Base-by-base conservation (phyloP, 2,797 vertebrate species). In the Myotis vivesi region DNA sequence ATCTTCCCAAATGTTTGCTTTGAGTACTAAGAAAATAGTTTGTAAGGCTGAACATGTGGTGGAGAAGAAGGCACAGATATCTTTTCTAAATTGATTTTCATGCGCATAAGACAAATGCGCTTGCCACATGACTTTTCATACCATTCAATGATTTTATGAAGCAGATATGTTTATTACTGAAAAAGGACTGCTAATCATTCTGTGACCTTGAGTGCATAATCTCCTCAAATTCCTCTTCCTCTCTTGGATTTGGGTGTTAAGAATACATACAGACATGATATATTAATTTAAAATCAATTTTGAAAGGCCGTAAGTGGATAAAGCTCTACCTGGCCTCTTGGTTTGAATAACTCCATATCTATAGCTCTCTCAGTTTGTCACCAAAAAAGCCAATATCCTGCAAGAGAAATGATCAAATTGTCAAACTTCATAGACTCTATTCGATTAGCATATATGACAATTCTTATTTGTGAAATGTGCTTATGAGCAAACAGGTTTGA, bases 1-100 rank as follows among this genome's bases (percentile, higher is more conserved):
- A 44, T 57, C 75, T 93, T 92, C 30, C 23, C 64, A 72, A 85
- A 91, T 91, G 41, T 90, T 83, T 94, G 72, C 92, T 94, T 82
- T 92, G 79, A 79, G 12, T 91, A 88, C 80, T 69, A 86, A 68
- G 25, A 88, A 95, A 77, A 76, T 71, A 59, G 4, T 59, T 44
- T 88, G 41, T 68, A 79, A 81, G 44, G 13, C 19, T 36, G 38
- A 88, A 55, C 51, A 76, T 51, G 69, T 95, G 73, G 33, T 59
- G 33, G 36, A 55, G 6, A 36, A 85, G 25, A 86, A 89, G 25
- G 5, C 51, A 93, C 3, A 10, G 59, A 33, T 10, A 73, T 16
- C 51, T 84, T 93, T 87, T 89, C 55, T 44, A 82, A 95, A 80
- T 86, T 53, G 64, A 86, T 89, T 68, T 36, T 95, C 62, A 69